phyloP scores from a whole-genome alignment of 1,140 invertebrate species.

The Akabosia matsudoensis region DNA sequence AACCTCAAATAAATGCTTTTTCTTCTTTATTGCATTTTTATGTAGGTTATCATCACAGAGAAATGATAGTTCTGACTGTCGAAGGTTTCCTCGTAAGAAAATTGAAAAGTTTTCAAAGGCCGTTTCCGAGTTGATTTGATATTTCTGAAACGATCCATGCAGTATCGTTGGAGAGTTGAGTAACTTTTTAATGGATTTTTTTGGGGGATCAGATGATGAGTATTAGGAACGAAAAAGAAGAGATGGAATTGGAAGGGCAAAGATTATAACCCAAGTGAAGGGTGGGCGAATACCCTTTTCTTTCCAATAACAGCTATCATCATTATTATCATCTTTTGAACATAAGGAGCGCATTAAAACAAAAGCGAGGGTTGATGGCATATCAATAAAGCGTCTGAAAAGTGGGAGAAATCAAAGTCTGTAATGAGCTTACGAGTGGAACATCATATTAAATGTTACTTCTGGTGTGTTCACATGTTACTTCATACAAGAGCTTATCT shows the following conservation, averaged over 20 bases:
- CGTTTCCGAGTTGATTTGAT: background rate
- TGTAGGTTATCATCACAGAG: background rate
- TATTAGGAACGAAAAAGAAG: too few relatives aligned
- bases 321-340: background rate
- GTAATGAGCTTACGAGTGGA: too few relatives aligned
- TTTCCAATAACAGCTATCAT: background rate
- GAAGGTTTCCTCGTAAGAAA: too few relatives aligned
- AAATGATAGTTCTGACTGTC: background rate
- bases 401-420: background rate
- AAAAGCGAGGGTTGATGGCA: background rate
- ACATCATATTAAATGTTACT: background rate
- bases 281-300: background rate
- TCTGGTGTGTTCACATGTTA: background rate
- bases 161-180: background rate
- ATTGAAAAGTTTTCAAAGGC: slow-evolving; percentile 13
- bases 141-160: slow-evolving; percentile 2
- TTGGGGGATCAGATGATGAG: background rate
- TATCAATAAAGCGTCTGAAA: background rate
- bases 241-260: background rate
- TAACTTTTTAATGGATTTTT: slow-evolving; percentile 1
- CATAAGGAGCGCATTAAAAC: slow-evolving; percentile 10
- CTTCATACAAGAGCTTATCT: background rate
- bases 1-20: background rate
- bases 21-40: background rate
- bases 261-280: background rate